phyloP scores from a whole-genome alignment of 2,888 invertebrate genomes.

The Ochropacha duplaris region DNA sequence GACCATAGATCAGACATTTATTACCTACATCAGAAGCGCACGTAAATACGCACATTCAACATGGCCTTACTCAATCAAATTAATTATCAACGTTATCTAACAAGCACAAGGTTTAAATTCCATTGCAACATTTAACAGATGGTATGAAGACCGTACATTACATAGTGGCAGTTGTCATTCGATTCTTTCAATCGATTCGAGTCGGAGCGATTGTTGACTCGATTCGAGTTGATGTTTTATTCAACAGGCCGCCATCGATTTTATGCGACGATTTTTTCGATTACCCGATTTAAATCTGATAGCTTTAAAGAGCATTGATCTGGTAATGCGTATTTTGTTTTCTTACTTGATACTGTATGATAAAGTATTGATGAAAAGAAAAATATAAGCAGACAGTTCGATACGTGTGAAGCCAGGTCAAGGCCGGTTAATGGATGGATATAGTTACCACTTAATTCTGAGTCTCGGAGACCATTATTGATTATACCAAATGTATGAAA shows the following conservation, averaged over 20 bases:
- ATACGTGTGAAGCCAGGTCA: background rate
- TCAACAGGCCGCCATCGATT: constrained; percentile 8
- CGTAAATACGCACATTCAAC: background rate
- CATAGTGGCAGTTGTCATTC: background rate
- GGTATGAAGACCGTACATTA: background rate
- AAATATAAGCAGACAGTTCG: background rate
- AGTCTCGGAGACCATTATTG: too few species aligned
- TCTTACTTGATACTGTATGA: background rate
- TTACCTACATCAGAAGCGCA: background rate
- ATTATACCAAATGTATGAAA: too few species aligned
- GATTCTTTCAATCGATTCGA: background rate
- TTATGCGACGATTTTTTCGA: constrained; percentile 1
- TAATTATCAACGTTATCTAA: background rate
- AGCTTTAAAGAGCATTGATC: background rate
- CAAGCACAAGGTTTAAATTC: background rate
- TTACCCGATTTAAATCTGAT: constrained; percentile 4
- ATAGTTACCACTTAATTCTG: background rate
- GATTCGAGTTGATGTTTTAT: constrained; percentile 5
- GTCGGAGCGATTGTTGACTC: constrained; percentile 3
- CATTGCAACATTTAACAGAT: background rate
- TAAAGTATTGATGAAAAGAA: background rate
- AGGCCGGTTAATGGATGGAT: background rate
- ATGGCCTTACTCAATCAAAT: background rate
- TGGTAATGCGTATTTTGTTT: background rate
- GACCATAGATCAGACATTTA: too few species aligned